Base-by-base conservation (phyloP, 2,888 invertebrate genomes). In the Habrosyne pyritoides region DNA sequence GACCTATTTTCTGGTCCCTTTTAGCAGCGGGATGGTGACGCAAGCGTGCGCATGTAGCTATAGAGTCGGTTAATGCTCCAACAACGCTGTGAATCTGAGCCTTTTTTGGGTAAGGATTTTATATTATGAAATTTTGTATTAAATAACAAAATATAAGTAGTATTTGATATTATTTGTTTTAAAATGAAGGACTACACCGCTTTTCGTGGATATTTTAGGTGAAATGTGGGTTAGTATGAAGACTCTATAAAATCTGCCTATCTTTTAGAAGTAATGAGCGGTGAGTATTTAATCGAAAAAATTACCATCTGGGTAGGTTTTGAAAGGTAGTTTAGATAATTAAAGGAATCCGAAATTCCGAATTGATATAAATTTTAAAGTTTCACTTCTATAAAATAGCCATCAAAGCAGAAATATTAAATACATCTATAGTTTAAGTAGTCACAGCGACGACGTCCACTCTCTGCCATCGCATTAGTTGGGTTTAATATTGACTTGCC, bases 1-100 rank as follows among this genome's bases (percentile, higher is more conserved):
- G 91, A 91, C 91, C 91, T 87, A 91, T 86, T 87, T 91, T 81
- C 86, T 71, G 78, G 81, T 83, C 84, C 88, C 86, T 86, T 82
- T 74, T 83, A 70, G 67, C 63, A 77, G 73, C 79, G 80, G 79
- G 77, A 75, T 70, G 71, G 77, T 89, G 88, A 90, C 89, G 89
- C 84, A 87, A 85, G 74, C 81, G 73, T 70, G 77, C 76, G 66
- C 63, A 57, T 57, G 59, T 57, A 55, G 57, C 28, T 28, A 50
- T 50, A 50, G 18, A 21, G 21, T 50, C 28, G 65, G 57, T 62
- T 54, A 59, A 47, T 56, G 51, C 54, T 21, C 26, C 61, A 54
- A 36, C 56, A 60, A 65, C 61, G 30, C 71, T 64, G 14, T 21
- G 48, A 53, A 49, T 47, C 47, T 42, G 28, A 46, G 42, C 46